Evolutionary conservation across 1,140 invertebrate genomes (phyloP).

Genomic region (Drosophila azteca): DNA sequence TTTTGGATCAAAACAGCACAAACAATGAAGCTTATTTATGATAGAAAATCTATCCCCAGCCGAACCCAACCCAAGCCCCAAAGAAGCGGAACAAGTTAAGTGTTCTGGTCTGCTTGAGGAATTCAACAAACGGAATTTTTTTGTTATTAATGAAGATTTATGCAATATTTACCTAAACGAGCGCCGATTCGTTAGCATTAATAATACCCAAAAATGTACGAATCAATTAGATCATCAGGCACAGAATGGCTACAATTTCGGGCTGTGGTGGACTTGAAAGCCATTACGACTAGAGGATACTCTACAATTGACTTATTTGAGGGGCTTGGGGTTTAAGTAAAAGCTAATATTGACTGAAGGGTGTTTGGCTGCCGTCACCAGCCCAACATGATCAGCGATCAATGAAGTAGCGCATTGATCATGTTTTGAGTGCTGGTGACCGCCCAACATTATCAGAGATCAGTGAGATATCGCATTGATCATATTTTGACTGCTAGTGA

Average conservation of each 20-base stretch:
- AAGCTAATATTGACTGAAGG: too few relatives aligned
- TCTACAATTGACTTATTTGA: too few relatives aligned
- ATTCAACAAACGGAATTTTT: slow-evolving; percentile 11
- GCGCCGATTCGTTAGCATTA: slow-evolving; percentile 21
- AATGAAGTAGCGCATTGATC: too few relatives aligned
- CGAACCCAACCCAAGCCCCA: background rate
- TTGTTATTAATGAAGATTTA: slow-evolving; percentile 48
- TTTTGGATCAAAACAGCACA: slow-evolving; percentile 64
- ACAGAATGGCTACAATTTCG: slow-evolving; percentile 2
- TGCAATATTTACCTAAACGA: slow-evolving; percentile 47
- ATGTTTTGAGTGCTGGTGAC: too few relatives aligned
- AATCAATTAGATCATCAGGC: slow-evolving; percentile 47
- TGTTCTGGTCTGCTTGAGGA: background rate
- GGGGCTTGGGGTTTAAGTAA: too few relatives aligned
- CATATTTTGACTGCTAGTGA: too few relatives aligned
- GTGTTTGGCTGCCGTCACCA: too few relatives aligned
- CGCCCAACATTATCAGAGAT: too few relatives aligned
- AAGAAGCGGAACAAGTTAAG: slow-evolving; percentile 15
- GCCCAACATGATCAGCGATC: too few relatives aligned
- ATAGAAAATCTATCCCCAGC: slow-evolving; percentile 14
- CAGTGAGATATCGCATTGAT: too few relatives aligned
- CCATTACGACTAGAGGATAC: background rate
- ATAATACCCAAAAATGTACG: slow-evolving; percentile 33
- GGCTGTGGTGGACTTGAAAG: too few relatives aligned
- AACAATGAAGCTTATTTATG: slow-evolving; percentile 53